Base-by-base conservation (phyloP, 2,113 vertebrate genomes). In the Paracanthobrama guichenoti region DNA sequence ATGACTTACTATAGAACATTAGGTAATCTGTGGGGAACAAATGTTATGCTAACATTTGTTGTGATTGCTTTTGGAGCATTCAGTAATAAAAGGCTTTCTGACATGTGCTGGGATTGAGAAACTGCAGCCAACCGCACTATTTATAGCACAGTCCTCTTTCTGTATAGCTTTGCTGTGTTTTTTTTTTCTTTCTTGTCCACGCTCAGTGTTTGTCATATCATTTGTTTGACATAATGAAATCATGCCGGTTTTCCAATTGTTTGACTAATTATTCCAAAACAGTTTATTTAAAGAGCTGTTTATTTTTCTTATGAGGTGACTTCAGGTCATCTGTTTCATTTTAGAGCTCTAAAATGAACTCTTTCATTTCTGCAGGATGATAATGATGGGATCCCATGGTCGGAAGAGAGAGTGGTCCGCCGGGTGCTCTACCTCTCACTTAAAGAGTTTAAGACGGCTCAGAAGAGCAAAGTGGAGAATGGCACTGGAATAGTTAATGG, bases 381-480 rank as follows among this genome's bases (percentile, higher is more conserved):
- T 94, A 97, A 95, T 64, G 96, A 97, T 93, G 96, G 96, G 89
- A 97, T 97, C 90, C 96, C 96, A 0, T 97, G 96, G 96, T 97
- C 96, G 88, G 96, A 97, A 89, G 96, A 97, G 94, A 94, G 96
- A 86, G 95, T 97, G 92, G 96, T 97, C 80, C 96, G 96, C 79
- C 96, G 96, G 88, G 96, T 96, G 90, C 96, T 97, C 69, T 97
- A 97, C 90, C 93, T 97, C 83, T 97, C 96, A 85, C 93, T 97
- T 88, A 97, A 96, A 92, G 96, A 97, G 90, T 97, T 97, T 92
- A 96, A 97, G 93, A 96, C 95, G 3, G 93, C 95, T 42, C 96
- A 96, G 92, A 99, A 99, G 94, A 94, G 97, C 88, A 83, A 97
- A 97, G 92, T 95, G 96, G 11, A 85, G 53, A 96, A 96, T 0